Conservation (phyloP, 2,113 vertebrate genomes). For the Carettochelys insculpta region DNA sequence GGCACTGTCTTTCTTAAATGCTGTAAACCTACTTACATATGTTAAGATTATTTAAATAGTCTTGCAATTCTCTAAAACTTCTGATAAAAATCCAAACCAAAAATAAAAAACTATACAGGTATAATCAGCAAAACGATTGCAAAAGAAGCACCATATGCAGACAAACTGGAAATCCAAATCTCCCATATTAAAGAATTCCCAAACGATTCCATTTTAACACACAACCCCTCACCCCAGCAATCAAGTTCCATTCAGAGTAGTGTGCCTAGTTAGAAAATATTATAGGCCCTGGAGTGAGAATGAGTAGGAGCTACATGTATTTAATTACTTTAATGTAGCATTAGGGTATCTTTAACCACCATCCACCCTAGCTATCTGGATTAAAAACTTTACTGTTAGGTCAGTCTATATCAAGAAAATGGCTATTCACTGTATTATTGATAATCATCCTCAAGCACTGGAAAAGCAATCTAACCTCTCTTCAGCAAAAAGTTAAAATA, state of each 20-base stretch:
- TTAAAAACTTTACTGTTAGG: slow-evolving; percentile 21
- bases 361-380: slow-evolving; percentile 31
- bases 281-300: not conserved
- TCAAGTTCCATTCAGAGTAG: slow-evolving; percentile 1
- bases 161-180: not conserved
- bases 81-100: not conserved
- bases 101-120: slow-evolving; percentile 7
- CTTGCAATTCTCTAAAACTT: not conserved
- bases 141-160: not conserved
- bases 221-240: slow-evolving; percentile 5
- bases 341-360: slow-evolving; percentile 22
- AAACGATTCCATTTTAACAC: slow-evolving; percentile 16
- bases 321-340: slow-evolving; percentile 48
- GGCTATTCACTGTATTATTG: not conserved
- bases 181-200: not conserved
- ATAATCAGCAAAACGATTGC: not conserved
- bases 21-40: not conserved
- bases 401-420: slow-evolving; percentile 21
- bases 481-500: not conserved
- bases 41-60: not conserved
- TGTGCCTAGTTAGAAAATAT: too few species aligned
- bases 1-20: not conserved
- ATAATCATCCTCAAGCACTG: slow-evolving; percentile 7
- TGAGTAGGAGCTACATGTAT: slow-evolving; percentile 3
- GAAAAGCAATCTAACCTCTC: not conserved